A percentile compares a stretch with the other conserved stretches of the same genome.
phyloP scores from a whole-genome alignment of 2,797 vertebrate genomes.

The Coluber constrictor region DNA sequence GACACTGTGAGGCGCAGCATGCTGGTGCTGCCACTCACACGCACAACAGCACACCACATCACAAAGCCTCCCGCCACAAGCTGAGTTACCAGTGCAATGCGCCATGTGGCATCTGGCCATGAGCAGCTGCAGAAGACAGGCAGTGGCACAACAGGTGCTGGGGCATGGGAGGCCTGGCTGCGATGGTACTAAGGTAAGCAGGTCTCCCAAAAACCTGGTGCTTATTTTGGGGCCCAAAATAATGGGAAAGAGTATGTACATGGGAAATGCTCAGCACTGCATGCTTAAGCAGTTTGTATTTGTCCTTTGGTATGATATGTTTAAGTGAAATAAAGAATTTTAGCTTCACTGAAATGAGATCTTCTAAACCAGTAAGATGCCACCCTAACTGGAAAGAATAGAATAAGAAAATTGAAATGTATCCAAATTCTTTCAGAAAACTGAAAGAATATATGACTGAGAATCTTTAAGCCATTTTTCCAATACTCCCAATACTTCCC shows the following conservation, averaged over 20 bases:
- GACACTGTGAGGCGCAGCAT: too few relatives aligned
- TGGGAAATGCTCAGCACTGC: background rate
- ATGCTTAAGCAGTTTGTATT: background rate
- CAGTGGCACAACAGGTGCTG: too few relatives aligned
- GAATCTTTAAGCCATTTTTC: background rate
- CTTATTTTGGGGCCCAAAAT: background rate
- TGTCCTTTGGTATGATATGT: background rate
- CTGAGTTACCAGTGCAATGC: too few relatives aligned
- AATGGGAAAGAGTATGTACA: background rate
- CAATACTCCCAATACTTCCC: background rate
- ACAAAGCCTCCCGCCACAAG: too few relatives aligned
- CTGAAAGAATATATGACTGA: too few relatives aligned
- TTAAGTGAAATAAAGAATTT: background rate
- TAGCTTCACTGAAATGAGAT: background rate
- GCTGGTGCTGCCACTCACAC: fast-evolving
- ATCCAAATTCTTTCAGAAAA: background rate
- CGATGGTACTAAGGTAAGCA: too few relatives aligned
- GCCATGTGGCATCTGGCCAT: too few relatives aligned
- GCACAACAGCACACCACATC: too few relatives aligned
- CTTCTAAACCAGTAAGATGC: background rate
- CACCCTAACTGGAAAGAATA: background rate
- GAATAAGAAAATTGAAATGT: background rate
- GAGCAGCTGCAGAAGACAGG: too few relatives aligned
- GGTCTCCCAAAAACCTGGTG: background rate
- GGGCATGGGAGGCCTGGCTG: too few relatives aligned